A percentile compares a stretch with the other conserved stretches of the same genome.
These are phyloP conservation scores for Drosophila paracracens DNA, from an alignment of 2,888 invertebrate genomes.

Conservation along the genomic window DNA sequence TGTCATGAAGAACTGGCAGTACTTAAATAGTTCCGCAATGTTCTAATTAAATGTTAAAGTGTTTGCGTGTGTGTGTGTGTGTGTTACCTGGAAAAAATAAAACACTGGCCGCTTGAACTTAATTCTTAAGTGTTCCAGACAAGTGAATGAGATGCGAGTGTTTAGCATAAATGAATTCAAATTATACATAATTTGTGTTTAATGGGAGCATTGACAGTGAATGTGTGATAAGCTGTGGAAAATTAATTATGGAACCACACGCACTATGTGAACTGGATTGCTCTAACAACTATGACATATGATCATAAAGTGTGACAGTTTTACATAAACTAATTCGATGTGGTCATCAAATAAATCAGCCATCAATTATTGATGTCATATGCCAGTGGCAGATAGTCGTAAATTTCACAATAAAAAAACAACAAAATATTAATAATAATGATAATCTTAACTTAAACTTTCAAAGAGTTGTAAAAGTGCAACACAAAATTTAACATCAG, in stretches of 20 bases:
- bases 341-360: not conserved
- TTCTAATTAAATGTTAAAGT: conserved; percentile 68
- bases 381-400: not conserved
- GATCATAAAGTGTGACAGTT: conserved; percentile 10
- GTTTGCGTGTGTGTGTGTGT: conserved; percentile 31
- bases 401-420: not conserved
- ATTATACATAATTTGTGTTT: conserved; percentile 35
- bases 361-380: not conserved
- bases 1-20: conserved; percentile 38
- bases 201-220: conserved; percentile 45
- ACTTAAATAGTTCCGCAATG: conserved; percentile 66
- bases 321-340: not conserved
- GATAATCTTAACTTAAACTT: not conserved
- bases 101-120: conserved; percentile 62
- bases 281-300: not conserved
- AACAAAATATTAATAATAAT: too few relatives aligned
- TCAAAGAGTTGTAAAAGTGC: not conserved
- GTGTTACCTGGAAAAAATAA: conserved; percentile 56
- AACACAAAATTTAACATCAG: not conserved
- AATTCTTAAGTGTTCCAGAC: conserved; percentile 40
- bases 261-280: not conserved
- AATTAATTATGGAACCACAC: not conserved
- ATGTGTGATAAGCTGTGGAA: conserved; percentile 45
- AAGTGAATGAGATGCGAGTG: conserved; percentile 16
- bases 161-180: conserved; percentile 38